Evolutionary conservation across 2,113 vertebrate genomes (phyloP).

Genomic region (Corydoras maculifer): DNA sequence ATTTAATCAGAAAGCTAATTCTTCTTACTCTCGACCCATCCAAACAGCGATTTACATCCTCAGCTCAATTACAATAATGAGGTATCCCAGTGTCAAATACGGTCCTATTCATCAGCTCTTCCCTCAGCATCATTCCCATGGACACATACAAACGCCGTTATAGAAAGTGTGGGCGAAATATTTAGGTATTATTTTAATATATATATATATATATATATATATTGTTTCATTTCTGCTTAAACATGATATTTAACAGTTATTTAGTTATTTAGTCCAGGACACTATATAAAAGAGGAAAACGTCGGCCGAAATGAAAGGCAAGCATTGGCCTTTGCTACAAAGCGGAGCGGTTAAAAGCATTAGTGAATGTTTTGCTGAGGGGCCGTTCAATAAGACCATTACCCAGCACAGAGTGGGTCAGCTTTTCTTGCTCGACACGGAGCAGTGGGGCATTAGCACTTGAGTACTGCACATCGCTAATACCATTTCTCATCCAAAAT

Average conservation of each 20-base stretch:
- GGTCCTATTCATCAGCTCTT: slow-evolving; percentile 38
- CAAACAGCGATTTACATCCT: slow-evolving; percentile 62
- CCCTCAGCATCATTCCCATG: slow-evolving; percentile 6
- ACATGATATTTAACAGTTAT: neutral
- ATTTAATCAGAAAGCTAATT: slow-evolving; percentile 57
- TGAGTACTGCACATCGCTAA: slow-evolving; percentile 3
- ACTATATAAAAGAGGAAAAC: neutral
- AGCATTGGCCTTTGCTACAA: neutral
- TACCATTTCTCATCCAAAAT: neutral
- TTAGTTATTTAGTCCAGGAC: neutral
- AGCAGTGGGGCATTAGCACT: slow-evolving; percentile 13
- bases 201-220: too few relatives aligned
- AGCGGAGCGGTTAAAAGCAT: slow-evolving; percentile 19
- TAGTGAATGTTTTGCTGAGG: slow-evolving; percentile 20
- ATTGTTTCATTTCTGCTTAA: neutral
- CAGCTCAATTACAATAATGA: slow-evolving; percentile 67
- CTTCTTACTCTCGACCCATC: slow-evolving; percentile 42
- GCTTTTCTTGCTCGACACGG: slow-evolving; percentile 23
- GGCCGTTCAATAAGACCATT: slow-evolving; percentile 35
- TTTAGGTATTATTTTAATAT: too few relatives aligned
- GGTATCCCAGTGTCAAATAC: slow-evolving; percentile 46
- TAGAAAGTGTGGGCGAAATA: neutral
- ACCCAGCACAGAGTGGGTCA: slow-evolving; percentile 26
- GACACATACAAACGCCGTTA: neutral
- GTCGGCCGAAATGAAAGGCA: neutral